Percentiles rank a stretch among this genome's conserved stretches.
Evolutionary conservation across 1,140 invertebrate genomes (phyloP).

Genomic region (Armadillidium nasatum): DNA sequence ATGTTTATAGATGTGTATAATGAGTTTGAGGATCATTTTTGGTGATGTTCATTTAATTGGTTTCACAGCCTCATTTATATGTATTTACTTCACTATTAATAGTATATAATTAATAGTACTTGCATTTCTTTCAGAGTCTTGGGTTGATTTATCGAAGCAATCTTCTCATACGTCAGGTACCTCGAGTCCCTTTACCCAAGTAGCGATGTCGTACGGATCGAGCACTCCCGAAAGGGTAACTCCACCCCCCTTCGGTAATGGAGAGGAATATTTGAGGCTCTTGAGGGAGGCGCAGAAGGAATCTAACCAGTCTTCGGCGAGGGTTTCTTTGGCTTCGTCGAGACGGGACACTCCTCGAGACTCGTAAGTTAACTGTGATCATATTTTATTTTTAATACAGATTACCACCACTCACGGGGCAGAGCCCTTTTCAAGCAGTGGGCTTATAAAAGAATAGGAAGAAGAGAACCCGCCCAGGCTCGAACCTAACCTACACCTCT

Average conservation of each 20-base stretch:
- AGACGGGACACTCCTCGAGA: slow-evolving; percentile 55
- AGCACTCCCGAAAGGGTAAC: slow-evolving; percentile 57
- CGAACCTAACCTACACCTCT: too few species aligned
- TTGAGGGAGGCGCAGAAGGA: slow-evolving; percentile 79
- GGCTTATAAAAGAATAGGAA: too few species aligned
- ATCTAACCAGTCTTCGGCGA: slow-evolving; percentile 75
- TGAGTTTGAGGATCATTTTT: too few species aligned
- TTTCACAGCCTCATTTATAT: too few species aligned
- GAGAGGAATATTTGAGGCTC: slow-evolving; percentile 74
- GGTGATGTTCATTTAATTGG: too few species aligned
- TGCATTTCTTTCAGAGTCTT: not conserved
- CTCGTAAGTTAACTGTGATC: slow-evolving; percentile 35
- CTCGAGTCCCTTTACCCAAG: not conserved
- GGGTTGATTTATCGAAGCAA: not conserved
- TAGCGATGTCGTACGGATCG: not conserved
- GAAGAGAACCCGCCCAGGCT: too few species aligned
- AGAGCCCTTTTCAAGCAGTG: too few species aligned
- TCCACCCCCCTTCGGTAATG: slow-evolving; percentile 48
- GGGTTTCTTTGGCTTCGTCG: slow-evolving; percentile 70
- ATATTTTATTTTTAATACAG: too few species aligned
- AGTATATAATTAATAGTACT: too few species aligned
- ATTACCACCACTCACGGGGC: too few species aligned
- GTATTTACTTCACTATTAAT: too few species aligned
- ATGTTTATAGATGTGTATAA: too few species aligned
- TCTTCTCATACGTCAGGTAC: not conserved